Percentiles rank a stretch among this genome's conserved stretches.
Evolutionary conservation across 2,113 vertebrate species (phyloP).

Genomic region (Polypterus bichir): DNA sequence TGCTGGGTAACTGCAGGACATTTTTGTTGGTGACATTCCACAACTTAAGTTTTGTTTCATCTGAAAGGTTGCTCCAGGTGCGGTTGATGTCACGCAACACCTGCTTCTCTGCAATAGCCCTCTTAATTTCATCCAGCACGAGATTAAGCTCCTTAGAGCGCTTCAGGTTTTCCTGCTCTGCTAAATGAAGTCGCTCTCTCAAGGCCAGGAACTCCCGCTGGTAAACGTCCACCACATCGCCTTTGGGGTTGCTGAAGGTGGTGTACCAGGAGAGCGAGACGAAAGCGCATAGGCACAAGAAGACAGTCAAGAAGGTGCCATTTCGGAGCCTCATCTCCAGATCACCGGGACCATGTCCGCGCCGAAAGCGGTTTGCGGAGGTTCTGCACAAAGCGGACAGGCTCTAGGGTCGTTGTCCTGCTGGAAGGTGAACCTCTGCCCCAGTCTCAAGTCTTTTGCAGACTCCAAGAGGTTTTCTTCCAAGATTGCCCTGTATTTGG

Average conservation of each 20-base stretch:
- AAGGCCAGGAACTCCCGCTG: conserved; percentile 88
- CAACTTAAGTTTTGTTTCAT: conserved; percentile 83
- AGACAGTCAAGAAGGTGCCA: conserved; percentile 90
- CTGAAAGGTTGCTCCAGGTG: conserved; percentile 73
- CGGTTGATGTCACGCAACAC: conserved; percentile 64
- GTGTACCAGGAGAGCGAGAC: conserved; percentile 93
- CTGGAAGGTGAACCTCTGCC: too few species aligned
- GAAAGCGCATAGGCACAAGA: conserved; percentile 82
- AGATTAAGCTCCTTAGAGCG: conserved; percentile 93
- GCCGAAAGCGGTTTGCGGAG: conserved; percentile 38
- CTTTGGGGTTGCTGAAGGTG: conserved; percentile 85
- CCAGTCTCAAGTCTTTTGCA: too few species aligned
- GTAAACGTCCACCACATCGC: conserved; percentile 84
- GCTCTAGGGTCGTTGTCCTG: too few species aligned
- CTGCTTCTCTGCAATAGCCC: conserved; percentile 78
- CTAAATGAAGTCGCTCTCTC: conserved; percentile 76
- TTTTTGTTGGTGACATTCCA: conserved; percentile 93
- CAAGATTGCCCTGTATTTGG: too few species aligned
- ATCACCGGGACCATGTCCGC: conserved; percentile 53
- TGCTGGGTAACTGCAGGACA: conserved; percentile 85
- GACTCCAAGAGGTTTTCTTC: too few species aligned
- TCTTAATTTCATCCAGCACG: conserved; percentile 93
- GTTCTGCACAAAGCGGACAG: too few species aligned
- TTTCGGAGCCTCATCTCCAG: conserved; percentile 84
- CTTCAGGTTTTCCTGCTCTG: conserved; percentile 90